Evolutionary conservation across 2,888 invertebrate genomes (phyloP).

Genomic region (Mesorhabditis spiculigera): DNA sequence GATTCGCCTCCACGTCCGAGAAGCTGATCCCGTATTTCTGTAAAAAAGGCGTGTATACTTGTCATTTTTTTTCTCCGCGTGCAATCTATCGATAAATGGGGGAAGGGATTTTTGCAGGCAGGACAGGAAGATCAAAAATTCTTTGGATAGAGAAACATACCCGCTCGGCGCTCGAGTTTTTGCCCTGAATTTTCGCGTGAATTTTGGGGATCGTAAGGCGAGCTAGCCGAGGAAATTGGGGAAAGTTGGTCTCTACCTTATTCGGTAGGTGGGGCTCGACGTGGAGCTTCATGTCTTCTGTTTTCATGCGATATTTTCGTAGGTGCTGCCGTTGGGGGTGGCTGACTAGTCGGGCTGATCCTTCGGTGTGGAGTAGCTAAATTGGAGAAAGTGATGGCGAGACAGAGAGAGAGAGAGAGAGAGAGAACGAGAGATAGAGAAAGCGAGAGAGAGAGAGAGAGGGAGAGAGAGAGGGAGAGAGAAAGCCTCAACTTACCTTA

Average conservation of each 20-base stretch:
- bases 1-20: constrained; percentile 4
- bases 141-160: too few species aligned
- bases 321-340: constrained; percentile 48
- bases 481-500: constrained; percentile 19
- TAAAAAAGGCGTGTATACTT: not conserved
- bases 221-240: too few species aligned
- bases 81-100: too few species aligned
- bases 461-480: not conserved
- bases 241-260: too few species aligned
- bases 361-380: constrained; percentile 40
- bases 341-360: constrained; percentile 32
- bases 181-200: too few species aligned
- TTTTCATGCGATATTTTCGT: constrained; percentile 35
- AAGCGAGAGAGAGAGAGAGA: not conserved
- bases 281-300: constrained; percentile 22
- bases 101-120: too few species aligned
- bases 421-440: not conserved
- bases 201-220: too few species aligned
- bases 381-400: constrained; percentile 3
- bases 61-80: too few species aligned
- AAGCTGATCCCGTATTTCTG: not conserved
- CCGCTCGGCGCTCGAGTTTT: too few species aligned
- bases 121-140: too few species aligned
- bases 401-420: not conserved
- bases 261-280: not conserved